These are phyloP conservation scores for Drosophila ustulata DNA, from an alignment of 2,888 invertebrate species.

Conservation along the genomic window DNA sequence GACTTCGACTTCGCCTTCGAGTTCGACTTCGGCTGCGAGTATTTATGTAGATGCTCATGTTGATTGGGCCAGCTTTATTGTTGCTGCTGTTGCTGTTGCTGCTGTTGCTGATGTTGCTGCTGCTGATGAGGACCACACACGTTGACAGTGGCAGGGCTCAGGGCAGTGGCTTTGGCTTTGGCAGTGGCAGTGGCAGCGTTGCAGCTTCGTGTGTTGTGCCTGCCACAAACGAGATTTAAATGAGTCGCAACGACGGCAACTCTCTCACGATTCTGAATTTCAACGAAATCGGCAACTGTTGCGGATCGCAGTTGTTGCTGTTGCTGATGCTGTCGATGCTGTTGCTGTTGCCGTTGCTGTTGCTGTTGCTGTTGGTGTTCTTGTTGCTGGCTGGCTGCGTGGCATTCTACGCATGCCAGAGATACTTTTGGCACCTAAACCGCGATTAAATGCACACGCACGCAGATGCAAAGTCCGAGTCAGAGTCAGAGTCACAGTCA, in stretches of 20 bases:
- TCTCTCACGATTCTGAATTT: slow-evolving; percentile 81
- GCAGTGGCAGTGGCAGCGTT: slow-evolving; percentile 11
- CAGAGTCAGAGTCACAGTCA: neutral
- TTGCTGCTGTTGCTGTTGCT: slow-evolving; percentile 37
- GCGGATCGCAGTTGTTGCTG: slow-evolving; percentile 45
- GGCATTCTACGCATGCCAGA: slow-evolving; percentile 78
- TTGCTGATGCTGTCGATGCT: slow-evolving; percentile 10
- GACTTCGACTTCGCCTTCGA: neutral
- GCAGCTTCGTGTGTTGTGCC: slow-evolving; percentile 32
- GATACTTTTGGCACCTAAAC: slow-evolving; percentile 81
- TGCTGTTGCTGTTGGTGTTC: slow-evolving; percentile 18
- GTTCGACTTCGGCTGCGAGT: slow-evolving; percentile 22
- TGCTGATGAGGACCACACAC: slow-evolving; percentile 69
- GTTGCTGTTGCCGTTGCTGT: slow-evolving; percentile 14
- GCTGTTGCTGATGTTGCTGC: slow-evolving; percentile 37
- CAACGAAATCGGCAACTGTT: slow-evolving; percentile 73
- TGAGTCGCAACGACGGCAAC: slow-evolving; percentile 77
- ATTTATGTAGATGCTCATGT: slow-evolving; percentile 68
- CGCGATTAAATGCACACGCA: slow-evolving; percentile 78
- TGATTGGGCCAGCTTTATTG: slow-evolving; percentile 64
- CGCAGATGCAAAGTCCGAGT: slow-evolving; percentile 7
- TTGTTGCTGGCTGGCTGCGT: slow-evolving; percentile 32
- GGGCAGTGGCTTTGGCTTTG: slow-evolving; percentile 30
- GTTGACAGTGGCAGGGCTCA: slow-evolving; percentile 50
- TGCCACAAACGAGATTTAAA: slow-evolving; percentile 81